Percentiles rank a stretch among this genome's conserved stretches.
Evolutionary conservation across 23 tunicate species (phyloP).

Genomic region (Phallusia fumigata): DNA sequence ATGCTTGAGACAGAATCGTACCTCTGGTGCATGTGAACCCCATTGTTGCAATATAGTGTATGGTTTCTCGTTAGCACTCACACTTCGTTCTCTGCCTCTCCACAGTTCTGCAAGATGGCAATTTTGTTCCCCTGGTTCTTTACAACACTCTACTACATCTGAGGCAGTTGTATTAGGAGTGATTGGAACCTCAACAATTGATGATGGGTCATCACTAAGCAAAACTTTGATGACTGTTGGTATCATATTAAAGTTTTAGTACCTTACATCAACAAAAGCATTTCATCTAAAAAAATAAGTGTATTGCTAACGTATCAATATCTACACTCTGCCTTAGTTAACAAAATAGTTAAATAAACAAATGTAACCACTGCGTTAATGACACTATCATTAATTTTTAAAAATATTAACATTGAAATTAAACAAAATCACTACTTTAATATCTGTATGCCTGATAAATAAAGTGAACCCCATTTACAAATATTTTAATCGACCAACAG

Average conservation of each 20-base stretch:
- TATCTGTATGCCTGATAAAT: too few relatives aligned
- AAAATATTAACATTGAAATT: too few relatives aligned
- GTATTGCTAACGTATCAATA: too few relatives aligned
- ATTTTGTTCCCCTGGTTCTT: constrained; percentile 86
- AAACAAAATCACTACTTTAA: too few relatives aligned
- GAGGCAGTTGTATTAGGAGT: constrained; percentile 91
- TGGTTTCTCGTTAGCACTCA: constrained; percentile 79
- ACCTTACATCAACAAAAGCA: too few relatives aligned
- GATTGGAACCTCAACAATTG: constrained; percentile 85
- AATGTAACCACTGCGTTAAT: too few relatives aligned
- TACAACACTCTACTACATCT: constrained; percentile 88
- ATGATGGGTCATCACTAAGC: constrained; percentile 64
- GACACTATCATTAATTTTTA: too few relatives aligned
- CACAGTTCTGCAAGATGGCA: constrained; percentile 80
- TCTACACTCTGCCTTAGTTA: too few relatives aligned
- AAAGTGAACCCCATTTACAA: too few relatives aligned
- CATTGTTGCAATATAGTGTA: constrained; percentile 94
- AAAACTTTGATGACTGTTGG: constrained; percentile 87
- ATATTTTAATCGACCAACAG: too few relatives aligned
- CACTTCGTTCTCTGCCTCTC: constrained; percentile 85
- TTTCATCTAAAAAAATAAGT: too few relatives aligned
- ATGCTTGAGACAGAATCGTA: constrained; percentile 77
- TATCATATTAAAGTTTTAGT: constrained; percentile 30
- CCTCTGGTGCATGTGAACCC: constrained; percentile 91
- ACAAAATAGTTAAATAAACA: too few relatives aligned